A percentile compares a stretch with the other conserved stretches of the same genome.
Evolutionary conservation across 2,113 vertebrate genomes (phyloP).

Genomic region (Takifugu bimaculatus): DNA sequence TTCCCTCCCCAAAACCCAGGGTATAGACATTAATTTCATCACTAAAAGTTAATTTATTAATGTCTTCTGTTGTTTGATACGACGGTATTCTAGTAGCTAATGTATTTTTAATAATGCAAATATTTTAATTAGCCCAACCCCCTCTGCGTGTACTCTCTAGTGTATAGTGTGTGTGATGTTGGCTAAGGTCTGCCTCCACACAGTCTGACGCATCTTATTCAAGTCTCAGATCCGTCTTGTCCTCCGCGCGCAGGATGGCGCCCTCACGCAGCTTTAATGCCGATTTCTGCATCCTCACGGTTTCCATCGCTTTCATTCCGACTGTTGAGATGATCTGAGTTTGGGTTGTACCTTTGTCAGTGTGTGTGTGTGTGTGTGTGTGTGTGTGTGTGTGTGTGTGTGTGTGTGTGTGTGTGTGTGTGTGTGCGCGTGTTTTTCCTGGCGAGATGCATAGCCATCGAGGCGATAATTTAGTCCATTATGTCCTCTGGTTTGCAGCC

Average conservation of each 20-base stretch:
- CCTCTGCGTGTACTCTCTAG: conserved; percentile 54
- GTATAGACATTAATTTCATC: conserved; percentile 20
- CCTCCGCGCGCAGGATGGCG: background rate
- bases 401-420: conserved; percentile 21
- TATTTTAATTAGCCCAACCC: conserved; percentile 61
- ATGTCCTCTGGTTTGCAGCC: conserved; percentile 72
- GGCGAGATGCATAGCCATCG: conserved; percentile 68
- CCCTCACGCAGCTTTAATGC: too few species aligned
- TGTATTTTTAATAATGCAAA: conserved; percentile 68
- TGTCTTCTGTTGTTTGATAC: conserved; percentile 52
- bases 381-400: background rate
- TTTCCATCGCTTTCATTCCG: too few species aligned
- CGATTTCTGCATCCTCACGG: too few species aligned
- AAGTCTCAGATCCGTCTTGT: background rate
- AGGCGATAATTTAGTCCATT: conserved; percentile 80
- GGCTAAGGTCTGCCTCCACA: conserved; percentile 15
- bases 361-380: conserved; percentile 4
- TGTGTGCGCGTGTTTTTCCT: conserved; percentile 60
- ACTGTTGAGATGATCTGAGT: conserved; percentile 12
- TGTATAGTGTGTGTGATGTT: conserved; percentile 47
- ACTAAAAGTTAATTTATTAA: conserved; percentile 44
- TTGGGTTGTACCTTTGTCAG: conserved; percentile 12
- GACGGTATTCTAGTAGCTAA: conserved; percentile 44
- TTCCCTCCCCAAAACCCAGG: conserved; percentile 14
- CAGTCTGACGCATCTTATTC: background rate